A percentile compares a stretch with the other conserved stretches of the same genome.
Evolutionary conservation across 2,797 vertebrate species (phyloP).

Genomic region (Basileuterus tristriatus): DNA sequence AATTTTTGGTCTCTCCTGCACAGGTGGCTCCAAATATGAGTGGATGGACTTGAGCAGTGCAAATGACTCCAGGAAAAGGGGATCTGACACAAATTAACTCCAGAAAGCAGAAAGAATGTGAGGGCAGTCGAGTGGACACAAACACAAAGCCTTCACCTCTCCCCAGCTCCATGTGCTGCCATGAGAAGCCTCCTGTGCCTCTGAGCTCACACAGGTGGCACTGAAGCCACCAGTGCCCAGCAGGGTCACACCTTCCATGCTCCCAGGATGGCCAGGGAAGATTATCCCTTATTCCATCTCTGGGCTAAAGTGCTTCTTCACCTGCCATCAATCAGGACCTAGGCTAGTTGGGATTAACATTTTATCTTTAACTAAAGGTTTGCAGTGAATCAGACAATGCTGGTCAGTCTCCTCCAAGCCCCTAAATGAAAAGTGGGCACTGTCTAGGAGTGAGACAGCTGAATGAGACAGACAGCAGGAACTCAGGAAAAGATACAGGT

Average conservation of each 20-base stretch:
- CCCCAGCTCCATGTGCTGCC: background rate
- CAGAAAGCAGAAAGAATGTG: background rate
- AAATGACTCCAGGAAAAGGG: background rate
- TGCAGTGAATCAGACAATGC: background rate
- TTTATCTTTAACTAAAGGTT: background rate
- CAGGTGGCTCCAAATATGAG: background rate
- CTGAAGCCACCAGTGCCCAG: background rate
- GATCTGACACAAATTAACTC: background rate
- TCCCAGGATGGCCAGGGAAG: background rate
- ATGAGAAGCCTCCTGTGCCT: background rate
- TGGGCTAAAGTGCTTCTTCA: slow-evolving; percentile 21
- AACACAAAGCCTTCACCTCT: background rate
- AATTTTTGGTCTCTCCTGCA: slow-evolving; percentile 27
- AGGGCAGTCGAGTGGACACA: background rate
- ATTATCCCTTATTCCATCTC: background rate
- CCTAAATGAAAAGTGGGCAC: background rate
- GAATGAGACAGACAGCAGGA: background rate
- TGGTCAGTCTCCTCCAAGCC: background rate
- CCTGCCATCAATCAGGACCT: background rate
- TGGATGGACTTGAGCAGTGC: background rate
- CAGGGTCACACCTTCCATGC: background rate
- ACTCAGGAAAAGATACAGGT: background rate
- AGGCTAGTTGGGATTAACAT: background rate
- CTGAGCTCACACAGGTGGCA: background rate
- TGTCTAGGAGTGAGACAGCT: background rate